Evolutionary conservation across 2,888 invertebrate genomes (phyloP).

Genomic region (Lottia scabra): DNA sequence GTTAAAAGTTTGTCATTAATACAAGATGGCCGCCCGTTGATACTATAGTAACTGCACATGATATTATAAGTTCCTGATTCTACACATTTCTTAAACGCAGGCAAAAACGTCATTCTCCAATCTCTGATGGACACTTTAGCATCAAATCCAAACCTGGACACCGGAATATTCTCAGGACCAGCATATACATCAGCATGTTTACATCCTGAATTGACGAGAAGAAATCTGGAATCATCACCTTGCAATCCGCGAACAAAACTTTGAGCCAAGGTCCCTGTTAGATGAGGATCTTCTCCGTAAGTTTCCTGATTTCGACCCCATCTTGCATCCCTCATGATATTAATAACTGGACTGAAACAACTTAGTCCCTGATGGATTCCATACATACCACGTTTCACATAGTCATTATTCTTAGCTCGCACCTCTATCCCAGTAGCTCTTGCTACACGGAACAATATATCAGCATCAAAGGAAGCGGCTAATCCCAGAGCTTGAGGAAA

Average conservation of each 20-base stretch:
- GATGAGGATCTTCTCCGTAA: slow-evolving; percentile 60
- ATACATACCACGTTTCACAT: slow-evolving; percentile 24
- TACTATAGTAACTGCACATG: slow-evolving; percentile 63
- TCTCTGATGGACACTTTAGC: slow-evolving; percentile 51
- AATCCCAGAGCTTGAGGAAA: slow-evolving; percentile 57
- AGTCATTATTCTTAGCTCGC: slow-evolving; percentile 22
- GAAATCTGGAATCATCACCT: slow-evolving; percentile 49
- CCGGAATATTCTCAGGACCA: slow-evolving; percentile 61
- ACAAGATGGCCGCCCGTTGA: slow-evolving; percentile 61
- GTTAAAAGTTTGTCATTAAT: slow-evolving; percentile 51
- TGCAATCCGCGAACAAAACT: slow-evolving; percentile 52
- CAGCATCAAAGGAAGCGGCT: slow-evolving; percentile 49
- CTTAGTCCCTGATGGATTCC: slow-evolving; percentile 43
- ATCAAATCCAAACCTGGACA: slow-evolving; percentile 41
- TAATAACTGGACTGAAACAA: slow-evolving; percentile 56
- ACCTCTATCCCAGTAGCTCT: slow-evolving; percentile 21
- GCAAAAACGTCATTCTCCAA: slow-evolving; percentile 55
- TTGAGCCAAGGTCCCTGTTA: slow-evolving; percentile 43
- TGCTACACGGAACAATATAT: slow-evolving; percentile 15
- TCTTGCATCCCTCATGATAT: slow-evolving; percentile 55
- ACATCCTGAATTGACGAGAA: slow-evolving; percentile 54
- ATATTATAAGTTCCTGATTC: slow-evolving; percentile 54
- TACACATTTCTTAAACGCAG: slow-evolving; percentile 56
- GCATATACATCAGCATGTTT: slow-evolving; percentile 61
- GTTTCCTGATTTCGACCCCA: slow-evolving; percentile 62